Base-by-base conservation (phyloP, 2,888 invertebrate genomes). In the Drosophila limbata region DNA sequence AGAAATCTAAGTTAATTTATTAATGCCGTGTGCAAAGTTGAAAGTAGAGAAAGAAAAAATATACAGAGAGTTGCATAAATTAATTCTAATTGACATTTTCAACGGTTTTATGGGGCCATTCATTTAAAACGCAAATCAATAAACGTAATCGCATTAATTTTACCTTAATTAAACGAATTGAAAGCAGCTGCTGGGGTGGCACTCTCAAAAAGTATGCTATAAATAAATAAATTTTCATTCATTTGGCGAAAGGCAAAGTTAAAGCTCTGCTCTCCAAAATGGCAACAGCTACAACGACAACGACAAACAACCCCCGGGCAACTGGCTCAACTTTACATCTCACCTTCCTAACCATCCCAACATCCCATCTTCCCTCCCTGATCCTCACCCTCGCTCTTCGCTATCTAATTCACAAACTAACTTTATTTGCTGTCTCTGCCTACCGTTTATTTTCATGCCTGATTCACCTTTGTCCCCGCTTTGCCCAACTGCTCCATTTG, bases 41-140 rank as follows among this genome's bases (percentile, higher is more conserved):
- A 45, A 56, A 21, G 35, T 3, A n/a, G 10, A 5, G 31, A 31
- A 40, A n/a, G 8, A 5, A n/a, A 31, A 40, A 33, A 56, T 25
- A 56, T 19, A 60, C 48, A 39, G 21, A 33, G 13, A 5, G 40
- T 39, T 76, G 61, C 57, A 83, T 69, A 68, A 77, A 85, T 77
- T 83, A 83, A 70, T 56, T 69, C 60, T 70, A 83, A 88, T 85
- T 80, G 81, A 83, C 74, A 83, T 57, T 80, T 83, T 69, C 62
- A 77, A 72, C 66, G 66, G 64, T 79, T 71, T 77, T 76, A 68
- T 67, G 57, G 45, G 48, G 45, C 39, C 71, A 31, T 76, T 40
- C 63, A 75, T 66, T 70, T 76, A 77, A 79, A 55, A 45, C n/a
- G 66, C 61, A 67, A 79, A 77, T 77, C 77, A 77, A 77, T 77